Evolutionary conservation across 2,888 invertebrate species (phyloP), one percentile per base, ranked within the genome.

Genomic region (Diaprepes abbreviatus): DNA sequence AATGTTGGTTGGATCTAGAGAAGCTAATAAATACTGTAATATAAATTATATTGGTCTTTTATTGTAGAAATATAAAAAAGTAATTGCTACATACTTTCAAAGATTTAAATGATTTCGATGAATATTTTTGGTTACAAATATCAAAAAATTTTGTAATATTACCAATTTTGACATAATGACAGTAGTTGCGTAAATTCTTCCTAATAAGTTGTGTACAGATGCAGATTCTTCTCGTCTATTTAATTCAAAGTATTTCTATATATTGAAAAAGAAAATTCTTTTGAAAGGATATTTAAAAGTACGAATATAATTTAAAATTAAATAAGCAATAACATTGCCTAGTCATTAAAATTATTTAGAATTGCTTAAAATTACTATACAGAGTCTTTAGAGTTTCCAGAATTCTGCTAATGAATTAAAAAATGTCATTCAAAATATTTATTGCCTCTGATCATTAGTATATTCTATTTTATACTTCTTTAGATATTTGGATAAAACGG

Each of bases 1-100:
- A 40, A 78, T 86, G 40, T 80, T 83, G 7, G 80, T 85, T 3
- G 82, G 81, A 17, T 83, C 84, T 28, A 77, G 74, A 2, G 81
- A 80, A 55, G 84, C 84, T 12, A 79, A 78, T 62, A 59, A 76
- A 24, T 86, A 86, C 67, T 84, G 84, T 72, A 72, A 74, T 55
- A 17, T 73, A 45, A 72, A 72, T 54, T 70, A 64, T 54, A 48
- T 14, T 24, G 5, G 17, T 3, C 12, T 36, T 12, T 36, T 36
- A 36, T 36, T 36, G 5, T 2, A 9, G 4, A 33, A 9, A 33
- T 33, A 33, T 33, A n/a, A n/a, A n/a, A n/a, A n/a, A n/a, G n/a
- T n/a, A n/a, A n/a, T n/a, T n/a, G n/a, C n/a, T n/a, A n/a, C n/a
- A n/a, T n/a, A n/a, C n/a, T n/a, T n/a, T n/a, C n/a, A n/a, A n/a